Base-by-base conservation (phyloP, 2,888 invertebrate genomes). In the Saturnia japonica region DNA sequence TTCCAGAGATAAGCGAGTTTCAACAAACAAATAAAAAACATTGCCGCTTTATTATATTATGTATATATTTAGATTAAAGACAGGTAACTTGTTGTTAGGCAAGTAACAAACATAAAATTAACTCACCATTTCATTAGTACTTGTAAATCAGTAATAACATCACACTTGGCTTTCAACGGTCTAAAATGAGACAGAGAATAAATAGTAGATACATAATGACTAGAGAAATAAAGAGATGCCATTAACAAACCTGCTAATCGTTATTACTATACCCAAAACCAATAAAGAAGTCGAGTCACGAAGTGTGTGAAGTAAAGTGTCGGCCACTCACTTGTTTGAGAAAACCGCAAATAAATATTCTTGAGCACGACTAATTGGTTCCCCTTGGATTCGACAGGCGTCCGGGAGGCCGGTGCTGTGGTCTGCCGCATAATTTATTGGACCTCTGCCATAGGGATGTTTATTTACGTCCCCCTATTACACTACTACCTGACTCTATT, bases 301-400 rank as follows among this genome's bases (percentile, higher is more conserved):
- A 80, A 82, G 80, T 80, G 80, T 77, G 77, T 80, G 80, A 77
- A 79, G 80, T 80, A 82, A 81, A 85, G 88, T 86, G 87, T 87
- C 83, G 82, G 86, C 82, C 80, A 84, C 82, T 84, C 87, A 85
- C 87, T 89, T 90, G 88, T 90, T 90, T 86, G 87, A 87, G 88
- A 85, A 85, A 87, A 88, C 91, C 90, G 89, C 92, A 91, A 91
- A 93, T 93, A 93, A 93, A 93, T 93, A 93, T 91, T 88, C 88
- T 83, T 83, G 83, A 85, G 85, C 81, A 82, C 87, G 90, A 93
- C 93, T 93, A 93, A 93, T 93, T 92, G 91, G 92, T 91, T 89
- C 88, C 89, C 89, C 90, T 88, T 88, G 90, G 90, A 89, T 88
- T 90, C 89, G 90, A 90, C 91, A 88, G 88, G 83, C 88, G 88